Evolutionary conservation across 2,113 vertebrate species (phyloP).

Genomic region (Chascanopsetta lugubris): DNA sequence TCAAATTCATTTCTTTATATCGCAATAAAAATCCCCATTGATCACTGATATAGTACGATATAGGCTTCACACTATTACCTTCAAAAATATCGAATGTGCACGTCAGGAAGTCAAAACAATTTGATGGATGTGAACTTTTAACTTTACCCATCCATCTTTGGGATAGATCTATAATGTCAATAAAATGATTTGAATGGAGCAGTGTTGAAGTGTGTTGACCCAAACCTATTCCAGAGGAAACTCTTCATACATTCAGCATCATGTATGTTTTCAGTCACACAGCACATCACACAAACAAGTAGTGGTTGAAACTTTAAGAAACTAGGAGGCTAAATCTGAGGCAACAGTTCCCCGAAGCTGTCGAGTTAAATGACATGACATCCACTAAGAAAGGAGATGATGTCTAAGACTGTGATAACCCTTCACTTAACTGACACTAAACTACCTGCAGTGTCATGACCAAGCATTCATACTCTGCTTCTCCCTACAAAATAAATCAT

Average conservation of each 20-base stretch:
- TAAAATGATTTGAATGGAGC: not conserved
- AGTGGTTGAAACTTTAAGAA: slow-evolving; percentile 22
- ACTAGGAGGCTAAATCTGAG: slow-evolving; percentile 30
- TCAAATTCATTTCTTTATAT: too few relatives aligned
- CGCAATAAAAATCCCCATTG: slow-evolving; percentile 16
- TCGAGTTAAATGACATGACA: slow-evolving; percentile 15
- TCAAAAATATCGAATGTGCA: slow-evolving; percentile 14
- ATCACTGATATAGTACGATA: slow-evolving; percentile 15
- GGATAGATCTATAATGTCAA: slow-evolving; percentile 1
- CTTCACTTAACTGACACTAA: not conserved
- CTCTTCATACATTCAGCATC: slow-evolving; percentile 30
- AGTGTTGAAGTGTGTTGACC: slow-evolving; percentile 4
- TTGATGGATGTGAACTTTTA: not conserved
- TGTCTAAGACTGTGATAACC: not conserved
- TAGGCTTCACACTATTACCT: not conserved
- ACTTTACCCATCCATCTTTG: not conserved
- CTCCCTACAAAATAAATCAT: not conserved
- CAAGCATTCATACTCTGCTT: not conserved
- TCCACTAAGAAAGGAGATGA: slow-evolving; percentile 4
- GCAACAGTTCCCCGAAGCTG: slow-evolving; percentile 8
- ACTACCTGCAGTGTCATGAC: not conserved
- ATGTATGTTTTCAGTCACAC: slow-evolving; percentile 26
- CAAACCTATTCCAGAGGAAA: slow-evolving; percentile 49
- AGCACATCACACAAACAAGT: slow-evolving; percentile 31
- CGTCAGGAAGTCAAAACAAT: not conserved